phyloP scores from a whole-genome alignment of 2,113 vertebrate genomes.

The Tapirus terrestris region DNA sequence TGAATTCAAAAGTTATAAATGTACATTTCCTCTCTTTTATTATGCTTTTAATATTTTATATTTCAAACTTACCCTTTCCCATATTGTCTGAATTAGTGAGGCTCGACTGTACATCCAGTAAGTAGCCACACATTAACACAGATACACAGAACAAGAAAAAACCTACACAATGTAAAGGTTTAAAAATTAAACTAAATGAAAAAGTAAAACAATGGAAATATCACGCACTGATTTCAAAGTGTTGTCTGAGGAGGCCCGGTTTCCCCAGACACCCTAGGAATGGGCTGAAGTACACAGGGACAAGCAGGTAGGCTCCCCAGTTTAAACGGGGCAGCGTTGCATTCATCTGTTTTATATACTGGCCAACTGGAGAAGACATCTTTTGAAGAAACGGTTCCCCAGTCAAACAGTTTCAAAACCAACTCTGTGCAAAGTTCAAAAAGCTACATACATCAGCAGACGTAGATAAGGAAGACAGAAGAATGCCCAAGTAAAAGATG shows the following conservation, averaged over 20 bases:
- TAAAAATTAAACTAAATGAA: not conserved
- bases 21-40: not conserved
- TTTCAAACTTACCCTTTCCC: not conserved
- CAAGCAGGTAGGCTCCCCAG: not conserved
- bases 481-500: fast-evolving
- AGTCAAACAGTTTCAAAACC: not conserved
- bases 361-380: not conserved
- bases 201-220: not conserved
- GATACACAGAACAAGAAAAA: not conserved
- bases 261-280: not conserved
- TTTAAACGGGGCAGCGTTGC: fast-evolving
- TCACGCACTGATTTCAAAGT: not conserved
- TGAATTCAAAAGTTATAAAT: not conserved
- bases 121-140: not conserved
- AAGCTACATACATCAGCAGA: not conserved
- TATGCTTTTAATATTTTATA: not conserved
- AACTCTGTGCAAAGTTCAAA: not conserved
- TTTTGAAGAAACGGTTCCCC: not conserved
- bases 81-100: not conserved
- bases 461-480: not conserved
- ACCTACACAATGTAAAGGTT: not conserved
- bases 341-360: fast-evolving
- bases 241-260: not conserved
- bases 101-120: not conserved
- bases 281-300: not conserved